phyloP scores from a whole-genome alignment of 2,113 vertebrate genomes.

The Craseonycteris thonglongyai region DNA sequence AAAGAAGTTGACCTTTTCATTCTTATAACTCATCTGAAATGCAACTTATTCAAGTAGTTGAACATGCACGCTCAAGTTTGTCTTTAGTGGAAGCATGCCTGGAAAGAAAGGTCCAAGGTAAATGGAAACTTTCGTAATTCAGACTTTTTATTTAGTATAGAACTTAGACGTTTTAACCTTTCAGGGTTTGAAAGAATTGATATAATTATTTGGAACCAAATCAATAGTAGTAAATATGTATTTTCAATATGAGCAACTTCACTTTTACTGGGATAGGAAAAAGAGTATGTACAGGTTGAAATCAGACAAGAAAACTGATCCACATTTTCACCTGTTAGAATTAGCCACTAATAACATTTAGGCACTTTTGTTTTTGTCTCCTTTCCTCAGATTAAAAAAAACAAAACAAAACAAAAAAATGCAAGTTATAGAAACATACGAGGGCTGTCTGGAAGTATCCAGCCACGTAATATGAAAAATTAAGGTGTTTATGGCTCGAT shows the following conservation, averaged over 20 bases:
- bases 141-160: background rate
- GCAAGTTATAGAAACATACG: too few relatives aligned
- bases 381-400: background rate
- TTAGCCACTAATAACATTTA: background rate
- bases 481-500: too few relatives aligned
- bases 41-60: background rate
- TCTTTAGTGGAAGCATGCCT: background rate
- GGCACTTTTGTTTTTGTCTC: background rate
- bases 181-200: background rate
- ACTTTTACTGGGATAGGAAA: background rate
- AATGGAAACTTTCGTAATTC: background rate
- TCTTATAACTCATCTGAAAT: background rate
- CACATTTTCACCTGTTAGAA: background rate
- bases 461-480: too few relatives aligned
- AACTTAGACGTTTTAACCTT: background rate
- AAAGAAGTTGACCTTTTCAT: background rate
- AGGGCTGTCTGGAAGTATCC: too few relatives aligned
- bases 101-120: background rate
- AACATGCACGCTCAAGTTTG: background rate
- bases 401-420: too few relatives aligned
- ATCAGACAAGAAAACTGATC: background rate
- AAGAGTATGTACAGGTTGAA: background rate
- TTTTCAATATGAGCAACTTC: background rate
- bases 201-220: background rate
- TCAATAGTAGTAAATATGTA: background rate